Evolutionary conservation across 2,113 vertebrate genomes (phyloP), one percentile per base, ranked within the genome.

Genomic region (Heterochromis multidens): DNA sequence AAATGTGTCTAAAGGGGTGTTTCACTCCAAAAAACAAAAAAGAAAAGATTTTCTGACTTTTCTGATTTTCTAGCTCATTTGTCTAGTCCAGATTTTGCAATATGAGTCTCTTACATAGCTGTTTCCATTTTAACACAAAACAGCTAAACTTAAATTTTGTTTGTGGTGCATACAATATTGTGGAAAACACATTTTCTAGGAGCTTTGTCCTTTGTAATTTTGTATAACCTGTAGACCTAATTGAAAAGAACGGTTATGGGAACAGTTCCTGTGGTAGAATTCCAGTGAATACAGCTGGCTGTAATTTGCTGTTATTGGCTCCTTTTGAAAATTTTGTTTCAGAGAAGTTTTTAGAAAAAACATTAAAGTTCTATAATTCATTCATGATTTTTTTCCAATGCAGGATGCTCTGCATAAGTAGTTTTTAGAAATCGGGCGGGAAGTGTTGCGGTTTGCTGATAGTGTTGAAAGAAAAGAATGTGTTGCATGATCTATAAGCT

Each of bases 401-500:
- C 60, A 80, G 67, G 65, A 59, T 74, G 80, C 23, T 37, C 65
- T 78, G 83, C 85, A 85, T 87, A 82, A 87, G 72, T 83, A 57
- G 77, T 88, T 83, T 83, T 79, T 63, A 83, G 79, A 86, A 85
- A 87, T 80, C 57, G 72, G 78, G 16, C 77, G 2, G 37, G 61
- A 85, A 84, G 82, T 82, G 86, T 86, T 83, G 80, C 49, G 84
- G 70, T 85, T 87, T 60, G 76, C 85, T 83, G 85, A 89, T 88
- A 60, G 88, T 67, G 89, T 63, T 94, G 89, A 91, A 89, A 89
- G 89, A 91, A 82, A 80, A 91, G 86, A 88, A 88, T 79, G 83
- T 80, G 83, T 85, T 87, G 83, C 82, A 81, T 90, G 90, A 91
- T 91, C 77, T 89, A 54, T 76, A 85, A 92, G 88, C 79, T 79